phyloP scores from a whole-genome alignment of 2,113 vertebrate genomes.

The Aix galericulata region DNA sequence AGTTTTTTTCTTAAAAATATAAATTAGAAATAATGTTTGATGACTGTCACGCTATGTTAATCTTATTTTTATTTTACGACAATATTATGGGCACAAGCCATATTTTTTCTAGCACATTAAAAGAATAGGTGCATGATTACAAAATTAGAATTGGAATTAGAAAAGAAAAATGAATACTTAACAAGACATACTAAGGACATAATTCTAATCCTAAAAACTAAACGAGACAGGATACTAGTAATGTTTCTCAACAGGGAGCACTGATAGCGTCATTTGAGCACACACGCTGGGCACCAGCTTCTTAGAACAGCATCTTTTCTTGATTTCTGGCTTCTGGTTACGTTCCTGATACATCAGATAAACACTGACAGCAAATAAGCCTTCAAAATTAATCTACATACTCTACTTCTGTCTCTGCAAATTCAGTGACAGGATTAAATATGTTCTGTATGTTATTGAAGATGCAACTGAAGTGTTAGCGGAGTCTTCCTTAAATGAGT shows the following conservation, averaged over 20 bases:
- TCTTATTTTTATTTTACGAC: not conserved
- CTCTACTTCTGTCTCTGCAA: not conserved
- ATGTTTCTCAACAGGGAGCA: not conserved
- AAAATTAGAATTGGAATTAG: not conserved
- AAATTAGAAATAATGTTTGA: not conserved
- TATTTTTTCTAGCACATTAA: not conserved
- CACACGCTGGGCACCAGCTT: fast-evolving
- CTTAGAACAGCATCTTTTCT: not conserved
- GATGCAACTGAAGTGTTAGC: not conserved
- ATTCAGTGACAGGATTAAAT: not conserved
- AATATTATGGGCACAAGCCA: not conserved
- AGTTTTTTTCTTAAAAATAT: too few species aligned
- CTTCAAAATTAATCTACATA: not conserved
- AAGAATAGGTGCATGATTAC: not conserved
- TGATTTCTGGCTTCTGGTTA: not conserved
- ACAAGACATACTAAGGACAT: not conserved
- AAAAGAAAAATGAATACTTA: not conserved
- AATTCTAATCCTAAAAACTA: not conserved
- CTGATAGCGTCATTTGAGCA: not conserved
- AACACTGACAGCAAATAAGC: not conserved
- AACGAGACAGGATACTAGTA: not conserved
- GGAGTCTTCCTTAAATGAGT: not conserved
- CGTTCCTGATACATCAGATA: not conserved
- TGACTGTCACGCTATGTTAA: fast-evolving
- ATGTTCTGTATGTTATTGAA: not conserved